Evolutionary conservation across 2,888 invertebrate species (phyloP).

Genomic region (Julus scandinavius): DNA sequence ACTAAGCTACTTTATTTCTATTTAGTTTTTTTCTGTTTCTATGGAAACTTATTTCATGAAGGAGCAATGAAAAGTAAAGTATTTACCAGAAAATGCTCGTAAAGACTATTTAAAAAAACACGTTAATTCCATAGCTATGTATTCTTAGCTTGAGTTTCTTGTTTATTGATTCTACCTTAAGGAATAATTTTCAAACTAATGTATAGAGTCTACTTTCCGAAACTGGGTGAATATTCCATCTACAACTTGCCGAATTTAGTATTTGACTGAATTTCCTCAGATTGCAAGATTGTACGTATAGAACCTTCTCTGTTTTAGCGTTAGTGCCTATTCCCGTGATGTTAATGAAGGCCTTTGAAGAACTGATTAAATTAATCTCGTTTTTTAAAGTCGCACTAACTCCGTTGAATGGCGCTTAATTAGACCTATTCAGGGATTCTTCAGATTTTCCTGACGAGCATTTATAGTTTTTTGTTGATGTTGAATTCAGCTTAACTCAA

Average conservation of each 20-base stretch:
- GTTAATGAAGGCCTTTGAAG: conserved; percentile 43
- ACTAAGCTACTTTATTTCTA: too few relatives aligned
- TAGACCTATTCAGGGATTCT: conserved; percentile 43
- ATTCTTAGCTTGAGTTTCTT: not conserved
- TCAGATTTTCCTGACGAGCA: conserved; percentile 34
- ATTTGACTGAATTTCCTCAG: not conserved
- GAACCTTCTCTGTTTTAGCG: not conserved
- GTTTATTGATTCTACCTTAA: not conserved
- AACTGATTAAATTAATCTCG: conserved; percentile 45
- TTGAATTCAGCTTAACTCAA: conserved; percentile 21
- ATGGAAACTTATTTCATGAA: too few relatives aligned
- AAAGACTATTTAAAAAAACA: not conserved
- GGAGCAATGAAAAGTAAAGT: too few relatives aligned
- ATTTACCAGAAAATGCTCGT: not conserved
- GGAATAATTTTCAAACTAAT: not conserved
- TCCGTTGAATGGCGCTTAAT: conserved; percentile 27
- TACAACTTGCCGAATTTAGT: not conserved
- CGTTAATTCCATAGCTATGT: not conserved
- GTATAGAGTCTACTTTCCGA: not conserved
- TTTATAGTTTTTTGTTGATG: conserved; percentile 20
- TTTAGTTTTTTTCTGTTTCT: too few relatives aligned
- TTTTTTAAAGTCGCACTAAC: conserved; percentile 37
- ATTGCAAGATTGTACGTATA: not conserved
- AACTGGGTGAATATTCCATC: not conserved
- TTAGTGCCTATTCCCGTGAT: conserved; percentile 1